These are phyloP conservation scores for Tortricodes alternella DNA, from an alignment of 2,888 invertebrate species.

Conservation along the genomic window DNA sequence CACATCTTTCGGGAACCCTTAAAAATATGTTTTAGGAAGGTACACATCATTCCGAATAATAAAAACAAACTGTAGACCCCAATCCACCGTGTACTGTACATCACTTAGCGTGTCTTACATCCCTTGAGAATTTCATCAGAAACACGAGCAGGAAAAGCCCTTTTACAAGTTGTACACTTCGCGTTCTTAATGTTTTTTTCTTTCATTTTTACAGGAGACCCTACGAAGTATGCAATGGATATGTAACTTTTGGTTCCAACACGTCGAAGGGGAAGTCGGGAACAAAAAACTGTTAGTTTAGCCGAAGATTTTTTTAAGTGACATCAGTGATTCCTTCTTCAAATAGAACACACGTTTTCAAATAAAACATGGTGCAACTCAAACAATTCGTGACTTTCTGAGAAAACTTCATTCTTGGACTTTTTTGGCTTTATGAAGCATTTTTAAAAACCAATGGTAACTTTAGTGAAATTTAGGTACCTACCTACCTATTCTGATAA, in stretches of 20 bases:
- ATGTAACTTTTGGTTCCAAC: background rate
- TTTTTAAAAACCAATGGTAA: too few species aligned
- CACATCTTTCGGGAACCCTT: background rate
- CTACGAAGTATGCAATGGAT: background rate
- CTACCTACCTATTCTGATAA: background rate
- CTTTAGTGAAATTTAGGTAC: too few species aligned
- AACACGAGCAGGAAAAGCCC: background rate
- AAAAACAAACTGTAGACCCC: slow-evolving; percentile 14
- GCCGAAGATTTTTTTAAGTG: background rate
- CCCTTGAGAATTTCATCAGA: slow-evolving; percentile 8
- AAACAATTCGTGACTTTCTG: slow-evolving; percentile 2
- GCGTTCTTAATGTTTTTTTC: background rate
- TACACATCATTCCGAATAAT: slow-evolving; percentile 16
- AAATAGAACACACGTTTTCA: slow-evolving; percentile 14
- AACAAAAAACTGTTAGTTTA: slow-evolving; percentile 12
- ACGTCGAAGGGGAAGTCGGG: background rate
- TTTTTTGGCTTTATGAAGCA: too few species aligned
- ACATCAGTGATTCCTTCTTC: background rate
- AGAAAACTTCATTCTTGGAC: too few species aligned
- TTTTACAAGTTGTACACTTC: background rate
- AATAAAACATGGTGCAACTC: background rate
- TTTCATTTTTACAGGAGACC: background rate
- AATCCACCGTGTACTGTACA: slow-evolving; percentile 4
- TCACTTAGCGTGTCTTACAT: slow-evolving; percentile 19
- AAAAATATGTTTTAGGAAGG: background rate